phyloP scores from a whole-genome alignment of 2,797 vertebrate species.

The Ceryle rudis region DNA sequence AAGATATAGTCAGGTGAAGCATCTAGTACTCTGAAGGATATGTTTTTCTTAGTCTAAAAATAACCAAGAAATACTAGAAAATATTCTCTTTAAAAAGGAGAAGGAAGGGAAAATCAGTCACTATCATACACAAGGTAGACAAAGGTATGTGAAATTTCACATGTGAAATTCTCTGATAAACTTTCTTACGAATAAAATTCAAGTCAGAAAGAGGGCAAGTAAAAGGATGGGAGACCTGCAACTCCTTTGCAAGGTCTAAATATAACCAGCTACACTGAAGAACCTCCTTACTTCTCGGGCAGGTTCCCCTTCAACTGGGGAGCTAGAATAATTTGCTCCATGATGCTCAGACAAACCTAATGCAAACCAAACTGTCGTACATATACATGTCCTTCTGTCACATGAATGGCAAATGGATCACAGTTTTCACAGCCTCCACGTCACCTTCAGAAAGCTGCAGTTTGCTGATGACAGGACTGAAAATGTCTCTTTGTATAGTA shows the following conservation, averaged over 20 bases:
- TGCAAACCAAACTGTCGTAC: neutral
- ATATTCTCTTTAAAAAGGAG: neutral
- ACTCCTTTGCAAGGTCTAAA: neutral
- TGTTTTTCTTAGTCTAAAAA: neutral
- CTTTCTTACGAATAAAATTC: neutral
- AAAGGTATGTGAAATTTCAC: neutral
- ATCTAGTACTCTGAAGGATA: neutral
- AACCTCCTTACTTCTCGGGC: neutral
- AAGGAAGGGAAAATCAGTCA: neutral
- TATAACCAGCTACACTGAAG: neutral
- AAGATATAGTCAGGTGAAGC: neutral
- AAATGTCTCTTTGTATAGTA: neutral
- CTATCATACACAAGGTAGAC: neutral
- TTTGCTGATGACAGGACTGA: neutral
- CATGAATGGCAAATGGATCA: neutral
- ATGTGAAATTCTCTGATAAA: neutral
- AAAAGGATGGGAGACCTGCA: neutral
- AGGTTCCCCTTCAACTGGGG: neutral
- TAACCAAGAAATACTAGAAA: neutral
- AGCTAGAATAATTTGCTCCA: neutral
- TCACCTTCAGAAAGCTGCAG: neutral
- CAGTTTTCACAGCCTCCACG: neutral
- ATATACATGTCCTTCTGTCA: neutral
- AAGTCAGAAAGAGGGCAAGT: neutral
- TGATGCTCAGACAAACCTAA: neutral